These are phyloP conservation scores for Perca schrenkii DNA, from an alignment of 2,113 vertebrate species.

Conservation along the genomic window DNA sequence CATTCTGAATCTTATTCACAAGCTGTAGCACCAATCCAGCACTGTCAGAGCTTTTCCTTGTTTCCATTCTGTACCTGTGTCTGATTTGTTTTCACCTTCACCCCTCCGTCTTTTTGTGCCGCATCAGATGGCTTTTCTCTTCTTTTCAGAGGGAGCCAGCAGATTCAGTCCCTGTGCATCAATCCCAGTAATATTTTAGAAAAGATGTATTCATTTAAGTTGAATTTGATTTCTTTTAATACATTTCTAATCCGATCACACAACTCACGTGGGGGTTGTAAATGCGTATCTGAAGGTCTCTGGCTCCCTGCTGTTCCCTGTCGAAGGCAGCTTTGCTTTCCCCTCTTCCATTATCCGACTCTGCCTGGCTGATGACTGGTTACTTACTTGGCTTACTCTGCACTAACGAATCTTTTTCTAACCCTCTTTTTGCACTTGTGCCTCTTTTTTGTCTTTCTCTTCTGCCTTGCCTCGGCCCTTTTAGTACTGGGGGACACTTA, in stretches of 20 bases:
- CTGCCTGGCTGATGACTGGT: constrained; percentile 69
- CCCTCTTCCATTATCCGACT: background rate
- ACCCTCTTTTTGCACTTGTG: constrained; percentile 90
- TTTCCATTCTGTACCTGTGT: background rate
- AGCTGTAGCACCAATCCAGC: no score
- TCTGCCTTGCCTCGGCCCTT: constrained; percentile 85
- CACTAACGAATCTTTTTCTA: constrained; percentile 87
- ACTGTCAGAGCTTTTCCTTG: no score
- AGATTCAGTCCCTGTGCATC: background rate
- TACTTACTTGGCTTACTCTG: constrained; percentile 80
- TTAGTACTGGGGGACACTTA: constrained; percentile 99
- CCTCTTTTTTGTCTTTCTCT: constrained; percentile 78
- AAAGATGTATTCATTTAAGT: background rate
- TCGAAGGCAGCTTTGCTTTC: background rate
- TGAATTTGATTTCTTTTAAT: background rate
- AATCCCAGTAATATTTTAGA: background rate
- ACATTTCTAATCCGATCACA: background rate
- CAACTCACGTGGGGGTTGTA: no score
- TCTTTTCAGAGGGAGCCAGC: background rate
- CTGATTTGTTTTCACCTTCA: background rate
- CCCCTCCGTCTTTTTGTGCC: background rate
- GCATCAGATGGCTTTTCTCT: background rate
- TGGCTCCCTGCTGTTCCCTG: background rate
- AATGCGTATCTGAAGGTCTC: background rate
- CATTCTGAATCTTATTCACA: no score